phyloP scores from a whole-genome alignment of 2,113 vertebrate genomes.

The Gulo gulo region DNA sequence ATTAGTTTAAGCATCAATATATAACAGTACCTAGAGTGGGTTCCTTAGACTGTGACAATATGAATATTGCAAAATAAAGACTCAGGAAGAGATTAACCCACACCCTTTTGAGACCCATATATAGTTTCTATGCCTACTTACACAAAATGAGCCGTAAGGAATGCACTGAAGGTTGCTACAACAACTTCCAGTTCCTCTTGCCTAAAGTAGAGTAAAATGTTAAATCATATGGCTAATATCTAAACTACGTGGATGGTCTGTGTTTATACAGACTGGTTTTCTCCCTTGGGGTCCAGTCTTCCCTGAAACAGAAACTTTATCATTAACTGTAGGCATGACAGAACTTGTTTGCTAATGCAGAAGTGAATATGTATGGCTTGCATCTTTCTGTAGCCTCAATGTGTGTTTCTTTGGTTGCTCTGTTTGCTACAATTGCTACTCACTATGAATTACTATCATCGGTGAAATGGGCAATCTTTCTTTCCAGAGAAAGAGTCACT shows the following conservation, averaged over 20 bases:
- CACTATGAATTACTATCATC: neutral
- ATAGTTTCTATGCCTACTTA: neutral
- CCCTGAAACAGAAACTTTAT: neutral
- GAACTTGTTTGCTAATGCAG: neutral
- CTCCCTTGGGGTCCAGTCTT: neutral
- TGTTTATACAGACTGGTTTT: neutral
- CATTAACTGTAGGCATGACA: neutral
- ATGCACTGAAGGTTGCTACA: neutral
- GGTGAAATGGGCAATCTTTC: neutral
- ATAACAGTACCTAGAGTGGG: neutral
- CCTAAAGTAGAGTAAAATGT: neutral
- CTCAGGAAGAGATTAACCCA: neutral
- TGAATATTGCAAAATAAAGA: neutral
- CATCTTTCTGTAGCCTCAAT: neutral
- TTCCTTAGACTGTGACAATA: neutral
- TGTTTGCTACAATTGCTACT: neutral
- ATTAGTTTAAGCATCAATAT: neutral
- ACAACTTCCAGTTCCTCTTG: neutral
- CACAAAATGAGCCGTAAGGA: neutral
- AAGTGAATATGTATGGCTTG: neutral
- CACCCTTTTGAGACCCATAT: neutral
- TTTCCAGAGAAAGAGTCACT: constrained; percentile 23
- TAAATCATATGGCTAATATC: neutral
- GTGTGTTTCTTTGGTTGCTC: neutral
- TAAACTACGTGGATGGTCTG: neutral